These are phyloP conservation scores for Megatriorchis doriae DNA, from an alignment of 2,113 vertebrate genomes.

Conservation along the genomic window DNA sequence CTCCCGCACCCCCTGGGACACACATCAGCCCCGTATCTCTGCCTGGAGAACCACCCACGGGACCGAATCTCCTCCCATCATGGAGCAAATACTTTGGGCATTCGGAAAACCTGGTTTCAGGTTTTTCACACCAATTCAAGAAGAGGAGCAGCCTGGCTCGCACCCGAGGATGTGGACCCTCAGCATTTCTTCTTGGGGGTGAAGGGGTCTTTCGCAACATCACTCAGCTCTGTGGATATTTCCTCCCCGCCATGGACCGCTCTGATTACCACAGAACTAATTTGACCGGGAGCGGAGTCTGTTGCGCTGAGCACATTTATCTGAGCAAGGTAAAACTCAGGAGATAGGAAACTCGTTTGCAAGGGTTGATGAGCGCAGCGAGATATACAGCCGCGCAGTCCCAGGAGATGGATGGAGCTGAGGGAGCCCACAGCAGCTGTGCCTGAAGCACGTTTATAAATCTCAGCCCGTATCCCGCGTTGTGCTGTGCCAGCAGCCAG, in stretches of 20 bases:
- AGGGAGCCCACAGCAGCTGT: slow-evolving; percentile 33
- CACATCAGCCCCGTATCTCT: not conserved
- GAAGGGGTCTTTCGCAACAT: not conserved
- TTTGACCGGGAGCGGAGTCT: not conserved
- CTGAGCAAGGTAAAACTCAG: not conserved
- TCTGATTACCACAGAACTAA: not conserved
- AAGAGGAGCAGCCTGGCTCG: not conserved
- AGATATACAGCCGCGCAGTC: not conserved
- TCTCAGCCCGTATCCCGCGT: not conserved
- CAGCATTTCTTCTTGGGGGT: not conserved
- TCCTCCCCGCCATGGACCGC: not conserved
- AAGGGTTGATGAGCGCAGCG: not conserved
- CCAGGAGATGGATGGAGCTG: not conserved
- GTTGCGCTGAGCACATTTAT: not conserved
- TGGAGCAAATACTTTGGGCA: fast-evolving
- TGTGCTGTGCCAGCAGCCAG: slow-evolving; percentile 36
- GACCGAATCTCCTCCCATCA: not conserved
- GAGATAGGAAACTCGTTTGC: not conserved
- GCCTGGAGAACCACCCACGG: not conserved
- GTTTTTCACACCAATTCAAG: not conserved
- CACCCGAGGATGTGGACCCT: fast-evolving
- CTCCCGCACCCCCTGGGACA: not conserved
- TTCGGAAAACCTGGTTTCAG: not conserved
- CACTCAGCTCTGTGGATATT: not conserved
- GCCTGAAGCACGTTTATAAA: slow-evolving; percentile 51